Evolutionary conservation across 1,140 invertebrate genomes (phyloP), one percentile per base, ranked within the genome.

Genomic region (Nasonia vitripennis): DNA sequence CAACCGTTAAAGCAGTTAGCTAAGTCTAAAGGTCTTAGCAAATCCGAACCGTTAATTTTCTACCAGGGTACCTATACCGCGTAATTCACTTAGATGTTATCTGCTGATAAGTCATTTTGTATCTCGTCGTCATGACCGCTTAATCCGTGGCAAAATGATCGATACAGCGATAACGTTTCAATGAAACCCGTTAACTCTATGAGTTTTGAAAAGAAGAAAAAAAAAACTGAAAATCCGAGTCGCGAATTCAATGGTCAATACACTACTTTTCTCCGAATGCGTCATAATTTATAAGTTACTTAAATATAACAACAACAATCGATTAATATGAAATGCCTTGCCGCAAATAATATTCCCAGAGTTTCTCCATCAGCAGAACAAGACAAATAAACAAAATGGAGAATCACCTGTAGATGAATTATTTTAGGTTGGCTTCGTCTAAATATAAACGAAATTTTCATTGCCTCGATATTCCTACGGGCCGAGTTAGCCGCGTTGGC

Each of bases 361-460:
- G 41, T 45, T 75, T 2, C 17, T 11, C 34, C 17, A 17, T 17
- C 4, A 27, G 27, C 70, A 27, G 27, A 37, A 31, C 23, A 75
- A 45, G 14, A 2, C 27, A 48, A 75, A 45, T 45, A 41, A 71
- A 71, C 41, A 68, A 17, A 45, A 20, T 48, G 3, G 48, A 3
- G 12, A 51, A 51, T 71, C n/a, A 3, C 34, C 67, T 71, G n/a
- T 31, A 20, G 5, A 81, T 10, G n/a, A 31, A 48, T 81, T 73
- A 48, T 81, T 81, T 81, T 81, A 48, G 55, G 11, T 31, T 81
- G 17, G 23, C 5, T 71, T 81, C 48, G 12, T 51, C 55, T 81
- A 71, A 71, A 81, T 51, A 51, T 71, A 81, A 17, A 31, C 67
- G 68, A 70, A 70, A 70, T 23, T 23, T 71, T 81, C 37, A 48